Conservation (phyloP, 2,113 vertebrate species). For the Triplophysa siluroides region DNA sequence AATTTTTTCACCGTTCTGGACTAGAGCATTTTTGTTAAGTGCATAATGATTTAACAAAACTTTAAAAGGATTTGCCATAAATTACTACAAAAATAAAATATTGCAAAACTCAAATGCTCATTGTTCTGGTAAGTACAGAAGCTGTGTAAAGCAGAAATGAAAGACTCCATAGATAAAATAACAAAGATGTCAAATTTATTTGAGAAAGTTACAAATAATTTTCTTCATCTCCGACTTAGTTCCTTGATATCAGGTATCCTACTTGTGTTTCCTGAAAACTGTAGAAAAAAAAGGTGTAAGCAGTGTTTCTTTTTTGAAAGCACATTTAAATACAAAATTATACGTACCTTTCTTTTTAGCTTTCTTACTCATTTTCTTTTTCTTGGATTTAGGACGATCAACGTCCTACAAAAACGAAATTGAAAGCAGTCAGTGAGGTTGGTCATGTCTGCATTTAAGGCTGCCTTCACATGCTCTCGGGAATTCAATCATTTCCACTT, state of each 20-base stretch:
- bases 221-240: neutral
- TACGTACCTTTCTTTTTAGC: conserved; percentile 73
- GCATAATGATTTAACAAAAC: too few relatives aligned
- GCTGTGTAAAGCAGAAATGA: neutral
- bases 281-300: conserved; percentile 35
- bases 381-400: conserved; percentile 64
- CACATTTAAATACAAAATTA: neutral
- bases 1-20: too few relatives aligned
- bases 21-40: too few relatives aligned
- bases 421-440: neutral
- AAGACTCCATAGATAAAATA: neutral
- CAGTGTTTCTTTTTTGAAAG: neutral
- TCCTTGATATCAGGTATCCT: conserved; percentile 26
- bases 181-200: neutral
- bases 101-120: too few relatives aligned
- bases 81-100: too few relatives aligned
- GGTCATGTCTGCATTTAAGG: too few relatives aligned
- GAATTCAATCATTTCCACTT: too few relatives aligned
- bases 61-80: too few relatives aligned
- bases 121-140: neutral
- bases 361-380: conserved; percentile 75
- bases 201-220: neutral
- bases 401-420: conserved; percentile 57
- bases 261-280: conserved; percentile 74
- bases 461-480: too few relatives aligned